phyloP scores from a whole-genome alignment of 2,888 invertebrate genomes.

The Nemotelus pantherinus region DNA sequence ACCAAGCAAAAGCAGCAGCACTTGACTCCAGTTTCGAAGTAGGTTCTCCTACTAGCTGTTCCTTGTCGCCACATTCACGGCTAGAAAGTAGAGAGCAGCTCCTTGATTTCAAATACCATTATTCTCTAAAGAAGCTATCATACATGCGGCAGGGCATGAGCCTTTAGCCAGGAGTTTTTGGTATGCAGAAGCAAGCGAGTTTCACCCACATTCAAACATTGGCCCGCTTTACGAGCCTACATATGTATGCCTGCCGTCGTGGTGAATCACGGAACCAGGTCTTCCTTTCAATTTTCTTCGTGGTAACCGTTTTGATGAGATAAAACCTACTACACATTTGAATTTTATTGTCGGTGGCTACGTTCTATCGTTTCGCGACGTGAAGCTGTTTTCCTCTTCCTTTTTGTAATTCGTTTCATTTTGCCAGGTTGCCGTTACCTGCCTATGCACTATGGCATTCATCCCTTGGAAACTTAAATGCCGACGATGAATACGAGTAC shows the following conservation, averaged over 20 bases:
- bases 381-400: not conserved
- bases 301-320: constrained; percentile 46
- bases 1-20: not conserved
- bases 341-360: constrained; percentile 46
- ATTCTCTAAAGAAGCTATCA: constrained; percentile 26
- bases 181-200: constrained; percentile 1
- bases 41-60: not conserved
- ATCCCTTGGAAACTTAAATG: not conserved
- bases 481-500: not conserved
- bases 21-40: not conserved
- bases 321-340: constrained; percentile 46
- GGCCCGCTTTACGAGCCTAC: not conserved
- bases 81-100: constrained; percentile 8
- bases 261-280: not conserved
- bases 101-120: constrained; percentile 33
- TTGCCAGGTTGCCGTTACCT: not conserved
- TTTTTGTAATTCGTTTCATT: not conserved
- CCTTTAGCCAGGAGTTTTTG: not conserved
- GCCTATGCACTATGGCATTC: not conserved
- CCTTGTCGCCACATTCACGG: not conserved
- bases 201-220: not conserved
- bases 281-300: constrained; percentile 46
- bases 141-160: not conserved
- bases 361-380: constrained; percentile 16
- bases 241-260: constrained; percentile 8